Conservation (phyloP, 2,113 vertebrate genomes). For the Lepus timidus region DNA sequence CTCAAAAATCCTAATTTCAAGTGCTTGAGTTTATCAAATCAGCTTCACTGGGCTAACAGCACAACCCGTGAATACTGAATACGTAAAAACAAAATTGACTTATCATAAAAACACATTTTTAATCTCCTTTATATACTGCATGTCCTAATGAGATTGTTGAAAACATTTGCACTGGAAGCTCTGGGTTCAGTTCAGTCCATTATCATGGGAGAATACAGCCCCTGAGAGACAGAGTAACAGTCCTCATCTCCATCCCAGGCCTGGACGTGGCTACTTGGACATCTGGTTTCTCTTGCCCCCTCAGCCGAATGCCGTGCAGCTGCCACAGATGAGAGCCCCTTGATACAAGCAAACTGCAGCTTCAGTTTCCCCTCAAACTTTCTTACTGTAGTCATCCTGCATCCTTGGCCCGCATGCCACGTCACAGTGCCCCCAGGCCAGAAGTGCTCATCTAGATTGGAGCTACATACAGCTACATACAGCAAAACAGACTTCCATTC, state of each 20-base stretch:
- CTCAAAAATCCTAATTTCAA: neutral
- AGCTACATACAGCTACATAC: neutral
- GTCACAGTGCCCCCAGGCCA: neutral
- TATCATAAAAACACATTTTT: neutral
- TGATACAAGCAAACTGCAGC: neutral
- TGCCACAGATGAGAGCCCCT: neutral
- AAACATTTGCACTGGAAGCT: neutral
- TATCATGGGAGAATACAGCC: neutral
- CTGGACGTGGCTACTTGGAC: neutral
- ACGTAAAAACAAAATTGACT: neutral
- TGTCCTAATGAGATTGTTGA: neutral
- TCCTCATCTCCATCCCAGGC: rapidly evolving
- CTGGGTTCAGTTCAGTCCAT: neutral
- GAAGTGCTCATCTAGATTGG: too few species aligned
- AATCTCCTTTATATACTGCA: neutral
- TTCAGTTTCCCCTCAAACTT: neutral
- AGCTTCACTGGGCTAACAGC: neutral
- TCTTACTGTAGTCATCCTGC: neutral
- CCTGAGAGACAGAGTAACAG: neutral
- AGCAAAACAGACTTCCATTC: neutral
- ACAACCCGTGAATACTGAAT: neutral
- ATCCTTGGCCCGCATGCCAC: too few species aligned
- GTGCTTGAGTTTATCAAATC: neutral
- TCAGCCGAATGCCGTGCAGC: rapidly evolving
- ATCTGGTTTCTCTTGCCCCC: neutral